These are phyloP conservation scores for Bombyx huttoni DNA, from an alignment of 2,888 invertebrate genomes.

Conservation along the genomic window DNA sequence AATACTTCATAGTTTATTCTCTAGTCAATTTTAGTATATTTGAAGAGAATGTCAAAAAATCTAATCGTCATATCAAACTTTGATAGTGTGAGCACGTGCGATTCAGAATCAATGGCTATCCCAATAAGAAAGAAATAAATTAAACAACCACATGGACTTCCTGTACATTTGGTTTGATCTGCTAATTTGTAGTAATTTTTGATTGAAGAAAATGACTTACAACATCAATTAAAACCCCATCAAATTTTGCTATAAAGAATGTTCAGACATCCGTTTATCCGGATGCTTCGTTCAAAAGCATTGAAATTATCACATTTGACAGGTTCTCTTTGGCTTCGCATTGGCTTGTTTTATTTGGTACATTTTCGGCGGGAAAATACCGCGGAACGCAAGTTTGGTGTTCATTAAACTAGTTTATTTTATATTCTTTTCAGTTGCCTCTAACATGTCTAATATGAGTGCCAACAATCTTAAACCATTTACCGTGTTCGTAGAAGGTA, in stretches of 20 bases:
- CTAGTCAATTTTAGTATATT: too few species aligned
- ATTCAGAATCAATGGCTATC: too few species aligned
- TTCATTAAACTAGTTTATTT: slow-evolving; percentile 4
- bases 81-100: too few species aligned
- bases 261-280: slow-evolving; percentile 11
- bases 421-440: slow-evolving; percentile 19
- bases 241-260: slow-evolving; percentile 9
- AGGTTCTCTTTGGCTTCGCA: slow-evolving; percentile 16
- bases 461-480: slow-evolving; percentile 73
- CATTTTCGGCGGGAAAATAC: slow-evolving; percentile 45
- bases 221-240: too few species aligned
- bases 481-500: slow-evolving; percentile 89
- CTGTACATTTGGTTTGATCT: too few species aligned
- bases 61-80: too few species aligned
- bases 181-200: too few species aligned
- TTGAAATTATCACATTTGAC: slow-evolving; percentile 28
- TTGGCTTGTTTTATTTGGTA: slow-evolving; percentile 31
- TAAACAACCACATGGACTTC: too few species aligned
- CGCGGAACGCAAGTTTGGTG: neutral
- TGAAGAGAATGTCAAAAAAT: too few species aligned
- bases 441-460: slow-evolving; percentile 34
- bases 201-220: too few species aligned
- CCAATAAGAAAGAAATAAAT: too few species aligned
- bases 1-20: too few species aligned
- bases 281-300: slow-evolving; percentile 30